A percentile compares a stretch with the other conserved stretches of the same genome.
Conservation (phyloP, 2,888 invertebrate species). For the Chrysolina americana region DNA sequence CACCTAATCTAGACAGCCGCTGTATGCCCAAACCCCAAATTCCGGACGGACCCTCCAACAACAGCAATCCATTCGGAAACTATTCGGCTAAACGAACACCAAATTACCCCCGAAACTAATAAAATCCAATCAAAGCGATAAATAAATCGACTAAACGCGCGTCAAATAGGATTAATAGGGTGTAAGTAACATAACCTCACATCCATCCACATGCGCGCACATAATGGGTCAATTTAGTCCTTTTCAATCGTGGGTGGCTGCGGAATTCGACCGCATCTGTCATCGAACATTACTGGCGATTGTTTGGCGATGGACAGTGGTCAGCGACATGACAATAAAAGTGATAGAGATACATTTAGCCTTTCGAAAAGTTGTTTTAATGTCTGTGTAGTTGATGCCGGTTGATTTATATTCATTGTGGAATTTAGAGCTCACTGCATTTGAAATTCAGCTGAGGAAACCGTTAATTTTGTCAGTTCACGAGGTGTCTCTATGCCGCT, state of each 20-base stretch:
- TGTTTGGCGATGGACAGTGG: slow-evolving; percentile 51
- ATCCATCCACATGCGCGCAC: slow-evolving; percentile 50
- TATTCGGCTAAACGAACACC: slow-evolving; percentile 25
- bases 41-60: background rate
- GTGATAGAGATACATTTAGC: slow-evolving; percentile 15
- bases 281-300: slow-evolving; percentile 64
- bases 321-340: slow-evolving; percentile 22
- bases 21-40: background rate
- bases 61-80: slow-evolving; percentile 4
- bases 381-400: background rate
- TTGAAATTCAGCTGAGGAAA: background rate
- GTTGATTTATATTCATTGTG: background rate
- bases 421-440: background rate
- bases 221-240: slow-evolving; percentile 61
- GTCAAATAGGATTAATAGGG: slow-evolving; percentile 63
- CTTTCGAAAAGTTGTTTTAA: background rate
- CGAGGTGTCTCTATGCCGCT: too few relatives aligned
- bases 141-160: slow-evolving; percentile 58
- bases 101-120: slow-evolving; percentile 52
- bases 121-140: slow-evolving; percentile 56
- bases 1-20: too few relatives aligned
- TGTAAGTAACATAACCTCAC: slow-evolving; percentile 61
- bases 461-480: background rate
- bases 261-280: slow-evolving; percentile 63
- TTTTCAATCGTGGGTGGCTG: slow-evolving; percentile 62